These are phyloP conservation scores for Valencia hispanica DNA, from an alignment of 2,797 vertebrate species.

Conservation along the genomic window DNA sequence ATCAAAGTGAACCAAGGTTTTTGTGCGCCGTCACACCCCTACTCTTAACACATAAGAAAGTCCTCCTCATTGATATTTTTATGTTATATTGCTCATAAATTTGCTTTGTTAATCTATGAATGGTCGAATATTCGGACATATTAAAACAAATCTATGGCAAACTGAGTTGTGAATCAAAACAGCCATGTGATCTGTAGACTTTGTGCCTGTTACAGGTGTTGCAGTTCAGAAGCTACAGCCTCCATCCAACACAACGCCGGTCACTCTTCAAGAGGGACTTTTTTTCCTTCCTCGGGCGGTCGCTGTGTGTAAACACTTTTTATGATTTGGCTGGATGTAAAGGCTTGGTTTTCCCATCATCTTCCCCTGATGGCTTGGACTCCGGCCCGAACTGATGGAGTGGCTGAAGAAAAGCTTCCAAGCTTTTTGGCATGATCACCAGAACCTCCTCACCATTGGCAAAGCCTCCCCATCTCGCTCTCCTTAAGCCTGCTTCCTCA, in stretches of 20 bases:
- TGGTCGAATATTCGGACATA: no score
- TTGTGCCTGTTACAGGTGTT: slow-evolving; percentile 47
- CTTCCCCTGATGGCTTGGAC: slow-evolving; percentile 61
- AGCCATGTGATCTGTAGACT: slow-evolving; percentile 54
- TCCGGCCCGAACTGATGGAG: slow-evolving; percentile 64
- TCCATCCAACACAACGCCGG: slow-evolving; percentile 48
- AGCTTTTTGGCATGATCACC: slow-evolving; percentile 57
- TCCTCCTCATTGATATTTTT: no score
- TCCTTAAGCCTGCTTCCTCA: slow-evolving; percentile 54
- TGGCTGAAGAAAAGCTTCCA: slow-evolving; percentile 59
- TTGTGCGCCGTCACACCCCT: no score
- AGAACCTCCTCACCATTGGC: slow-evolving; percentile 53
- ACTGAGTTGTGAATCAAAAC: slow-evolving; percentile 26
- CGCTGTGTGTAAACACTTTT: slow-evolving; percentile 73
- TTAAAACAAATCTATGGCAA: neutral
- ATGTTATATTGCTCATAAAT: no score
- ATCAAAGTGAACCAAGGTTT: no score
- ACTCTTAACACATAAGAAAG: no score
- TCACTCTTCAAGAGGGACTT: slow-evolving; percentile 65
- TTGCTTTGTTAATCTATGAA: no score
- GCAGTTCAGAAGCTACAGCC: slow-evolving; percentile 22
- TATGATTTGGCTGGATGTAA: slow-evolving; percentile 62
- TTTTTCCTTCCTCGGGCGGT: slow-evolving; percentile 49
- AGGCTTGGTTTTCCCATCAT: slow-evolving; percentile 56
- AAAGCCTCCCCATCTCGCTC: slow-evolving; percentile 35